phyloP scores from a whole-genome alignment of 30 jellyfish, hydroid and myxozoan species.

The Sanderia malayensis region DNA sequence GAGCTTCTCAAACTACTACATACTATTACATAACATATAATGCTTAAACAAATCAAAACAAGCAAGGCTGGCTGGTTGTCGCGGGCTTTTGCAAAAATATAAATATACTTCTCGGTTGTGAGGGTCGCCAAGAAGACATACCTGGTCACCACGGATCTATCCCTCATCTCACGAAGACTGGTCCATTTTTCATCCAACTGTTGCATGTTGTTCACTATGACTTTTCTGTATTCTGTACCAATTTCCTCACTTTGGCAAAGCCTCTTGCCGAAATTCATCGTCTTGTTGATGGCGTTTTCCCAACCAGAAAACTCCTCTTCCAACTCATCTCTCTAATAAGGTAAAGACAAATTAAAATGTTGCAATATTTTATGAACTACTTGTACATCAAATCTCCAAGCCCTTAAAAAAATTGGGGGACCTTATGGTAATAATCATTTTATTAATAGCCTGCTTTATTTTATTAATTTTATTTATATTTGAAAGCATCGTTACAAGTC shows the following conservation, averaged over 20 bases:
- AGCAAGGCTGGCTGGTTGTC: background rate
- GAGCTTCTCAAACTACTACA: no score
- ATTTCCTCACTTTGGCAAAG: slow-evolving; percentile 1
- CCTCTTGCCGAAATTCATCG: background rate
- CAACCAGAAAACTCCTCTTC: slow-evolving; percentile 51
- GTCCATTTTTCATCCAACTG: slow-evolving; percentile 23
- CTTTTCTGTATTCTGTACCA: background rate
- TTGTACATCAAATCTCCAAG: no score
- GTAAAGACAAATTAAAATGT: no score
- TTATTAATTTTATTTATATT: no score
- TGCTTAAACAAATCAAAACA: background rate
- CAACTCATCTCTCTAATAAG: slow-evolving; percentile 8
- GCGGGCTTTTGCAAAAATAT: background rate
- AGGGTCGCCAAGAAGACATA: slow-evolving; percentile 7
- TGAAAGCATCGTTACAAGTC: no score
- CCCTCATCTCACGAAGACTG: background rate
- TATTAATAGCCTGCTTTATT: no score
- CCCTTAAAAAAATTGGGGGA: no score
- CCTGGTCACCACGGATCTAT: slow-evolving; percentile 31
- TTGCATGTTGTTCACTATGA: slow-evolving; percentile 8
- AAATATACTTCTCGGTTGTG: no score
- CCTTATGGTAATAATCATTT: no score
- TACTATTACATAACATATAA: no score
- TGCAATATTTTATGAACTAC: no score
- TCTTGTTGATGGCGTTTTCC: slow-evolving; percentile 27